A percentile compares a stretch with the other conserved stretches of the same genome.
These are phyloP conservation scores for Drosophila kanekoi DNA, from an alignment of 2,888 invertebrate genomes.

Conservation along the genomic window DNA sequence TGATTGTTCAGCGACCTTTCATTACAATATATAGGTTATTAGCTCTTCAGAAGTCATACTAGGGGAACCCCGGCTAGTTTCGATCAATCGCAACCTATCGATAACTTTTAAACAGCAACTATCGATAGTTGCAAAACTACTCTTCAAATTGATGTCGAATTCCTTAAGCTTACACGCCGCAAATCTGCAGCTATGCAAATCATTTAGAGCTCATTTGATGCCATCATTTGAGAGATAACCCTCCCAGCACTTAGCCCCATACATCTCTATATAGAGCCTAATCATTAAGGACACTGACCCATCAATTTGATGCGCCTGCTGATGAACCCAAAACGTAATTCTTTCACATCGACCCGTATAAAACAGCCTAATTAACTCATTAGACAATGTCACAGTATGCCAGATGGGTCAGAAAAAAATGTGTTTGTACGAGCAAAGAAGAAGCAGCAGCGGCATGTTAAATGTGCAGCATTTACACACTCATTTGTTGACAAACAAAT, in stretches of 20 bases:
- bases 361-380: slow-evolving; percentile 73
- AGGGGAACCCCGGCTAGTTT: too few species aligned
- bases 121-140: too few species aligned
- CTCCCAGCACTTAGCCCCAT: slow-evolving; percentile 16
- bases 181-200: slow-evolving; percentile 25
- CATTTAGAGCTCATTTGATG: slow-evolving; percentile 22
- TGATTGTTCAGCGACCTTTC: too few species aligned
- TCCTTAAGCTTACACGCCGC: neutral
- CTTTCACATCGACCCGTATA: slow-evolving; percentile 55
- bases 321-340: slow-evolving; percentile 33
- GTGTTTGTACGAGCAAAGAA: neutral
- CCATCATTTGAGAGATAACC: slow-evolving; percentile 6
- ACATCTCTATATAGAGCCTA: slow-evolving; percentile 11
- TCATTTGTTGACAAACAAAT: slow-evolving; percentile 79
- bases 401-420: slow-evolving; percentile 17
- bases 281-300: slow-evolving; percentile 57
- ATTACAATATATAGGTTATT: too few species aligned
- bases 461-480: slow-evolving; percentile 76
- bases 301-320: slow-evolving; percentile 42
- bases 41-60: too few species aligned
- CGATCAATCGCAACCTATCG: too few species aligned
- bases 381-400: slow-evolving; percentile 68
- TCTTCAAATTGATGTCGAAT: neutral
- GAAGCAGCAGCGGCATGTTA: slow-evolving; percentile 48
- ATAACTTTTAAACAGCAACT: too few species aligned